Base-by-base conservation (phyloP, 64 coral and sea anemone species). In the Astreopora myriophthalma region DNA sequence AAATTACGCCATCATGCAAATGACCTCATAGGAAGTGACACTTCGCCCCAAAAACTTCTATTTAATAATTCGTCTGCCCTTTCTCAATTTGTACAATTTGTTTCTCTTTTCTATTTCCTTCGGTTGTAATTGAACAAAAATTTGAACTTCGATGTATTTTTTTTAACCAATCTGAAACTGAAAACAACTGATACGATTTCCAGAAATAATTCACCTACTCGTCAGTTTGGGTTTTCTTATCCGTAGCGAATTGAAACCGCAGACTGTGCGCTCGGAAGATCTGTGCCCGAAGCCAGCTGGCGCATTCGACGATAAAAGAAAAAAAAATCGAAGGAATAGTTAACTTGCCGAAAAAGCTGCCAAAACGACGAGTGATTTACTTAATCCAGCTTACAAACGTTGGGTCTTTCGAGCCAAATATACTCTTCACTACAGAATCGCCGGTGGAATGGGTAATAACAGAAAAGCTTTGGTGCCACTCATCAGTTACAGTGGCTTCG, bases 41-140 rank as follows among this genome's bases (percentile, higher is more conserved):
- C n/a, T n/a, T n/a, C n/a, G n/a, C n/a, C n/a, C n/a, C n/a, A n/a
- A n/a, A n/a, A n/a, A n/a, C n/a, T n/a, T n/a, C n/a, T n/a, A n/a
- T n/a, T 83, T 9, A 83, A 83, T 83, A 83, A 83, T 83, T 83
- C 48, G 52, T 83, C 37, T 58, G 78, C 78, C 25, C 48, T 65
- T 64, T 83, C 6, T 34, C 52, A 36, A 57, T 19, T 78, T 3
- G 73, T 22, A 26, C 9, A 60, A 33, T 8, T 7, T 6, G 0
- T 0, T 35, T 33, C 6, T 14, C 37, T 62, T 83, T 79, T 28
- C 20, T 3, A 27, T 20, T 24, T 20, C 6, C 3, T 12, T 20
- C 16, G 6, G 40, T 11, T 11, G 11, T 8, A 44, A n/a, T n/a
- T n/a, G n/a, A n/a, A n/a, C n/a, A n/a, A n/a, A n/a, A n/a, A n/a